These are phyloP conservation scores for Intoshia linei DNA, from an alignment of 1,140 invertebrate species.

Conservation along the genomic window DNA sequence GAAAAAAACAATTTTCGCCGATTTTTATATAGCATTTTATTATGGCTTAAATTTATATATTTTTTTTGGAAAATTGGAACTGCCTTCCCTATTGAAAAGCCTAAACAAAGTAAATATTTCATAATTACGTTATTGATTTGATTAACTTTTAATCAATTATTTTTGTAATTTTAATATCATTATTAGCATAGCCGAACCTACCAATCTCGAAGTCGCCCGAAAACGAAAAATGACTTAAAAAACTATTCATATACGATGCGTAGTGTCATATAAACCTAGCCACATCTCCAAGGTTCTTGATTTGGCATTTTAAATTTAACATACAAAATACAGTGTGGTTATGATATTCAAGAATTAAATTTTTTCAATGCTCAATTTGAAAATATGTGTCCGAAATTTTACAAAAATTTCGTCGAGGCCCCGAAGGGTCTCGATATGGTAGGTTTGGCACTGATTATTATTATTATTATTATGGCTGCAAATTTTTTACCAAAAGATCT, in stretches of 20 bases:
- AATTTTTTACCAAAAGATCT: too few species aligned
- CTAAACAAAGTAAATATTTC: constrained; percentile 35
- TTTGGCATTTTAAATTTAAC: too few species aligned
- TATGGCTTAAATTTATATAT: constrained; percentile 66
- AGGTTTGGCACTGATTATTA: too few species aligned
- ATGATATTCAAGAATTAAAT: too few species aligned
- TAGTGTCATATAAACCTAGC: too few species aligned
- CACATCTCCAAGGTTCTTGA: too few species aligned
- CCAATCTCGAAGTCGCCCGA: background rate
- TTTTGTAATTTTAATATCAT: background rate
- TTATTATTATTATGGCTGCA: too few species aligned
- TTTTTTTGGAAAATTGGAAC: constrained; percentile 96
- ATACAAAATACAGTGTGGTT: too few species aligned
- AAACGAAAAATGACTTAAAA: background rate
- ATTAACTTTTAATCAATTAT: background rate
- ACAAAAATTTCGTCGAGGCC: too few species aligned
- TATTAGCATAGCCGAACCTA: background rate
- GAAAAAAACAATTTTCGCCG: constrained; percentile 18
- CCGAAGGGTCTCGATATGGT: too few species aligned
- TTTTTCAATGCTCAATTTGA: too few species aligned
- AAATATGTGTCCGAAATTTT: too few species aligned
- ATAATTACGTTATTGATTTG: background rate
- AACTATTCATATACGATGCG: background rate
- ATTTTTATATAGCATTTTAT: constrained; percentile 39
- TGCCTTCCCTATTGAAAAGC: constrained; percentile 78